These are phyloP conservation scores for Mus minutoides DNA, from an alignment of 2,797 vertebrate species.

Conservation along the genomic window DNA sequence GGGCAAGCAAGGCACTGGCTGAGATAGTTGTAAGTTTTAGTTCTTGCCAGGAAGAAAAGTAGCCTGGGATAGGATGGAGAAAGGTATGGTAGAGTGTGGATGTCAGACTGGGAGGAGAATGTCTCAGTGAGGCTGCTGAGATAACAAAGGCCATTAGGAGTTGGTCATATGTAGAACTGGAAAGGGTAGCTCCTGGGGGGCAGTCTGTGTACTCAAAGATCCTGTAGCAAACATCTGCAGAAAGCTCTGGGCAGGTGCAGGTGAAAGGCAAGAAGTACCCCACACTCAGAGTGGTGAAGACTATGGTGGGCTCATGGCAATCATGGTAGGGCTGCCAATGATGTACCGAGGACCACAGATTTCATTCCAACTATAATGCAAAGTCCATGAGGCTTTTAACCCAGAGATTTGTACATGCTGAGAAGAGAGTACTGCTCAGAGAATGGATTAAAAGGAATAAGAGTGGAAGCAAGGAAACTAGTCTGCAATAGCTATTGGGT, in stretches of 20 bases:
- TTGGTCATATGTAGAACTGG: background rate
- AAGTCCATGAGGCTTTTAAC: constrained; percentile 5
- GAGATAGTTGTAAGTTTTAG: background rate
- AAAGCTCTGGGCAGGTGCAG: background rate
- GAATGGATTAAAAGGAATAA: background rate
- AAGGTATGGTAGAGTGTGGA: background rate
- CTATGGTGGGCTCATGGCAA: background rate
- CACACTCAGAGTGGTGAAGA: background rate
- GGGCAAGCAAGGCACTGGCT: background rate
- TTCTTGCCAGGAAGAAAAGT: background rate
- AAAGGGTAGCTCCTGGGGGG: background rate
- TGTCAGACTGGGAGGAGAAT: background rate
- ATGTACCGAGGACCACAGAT: background rate
- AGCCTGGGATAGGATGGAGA: background rate
- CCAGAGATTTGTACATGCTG: background rate
- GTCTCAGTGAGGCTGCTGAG: background rate
- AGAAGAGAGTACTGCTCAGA: background rate
- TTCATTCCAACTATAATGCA: background rate
- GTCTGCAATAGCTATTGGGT: background rate
- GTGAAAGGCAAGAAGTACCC: background rate
- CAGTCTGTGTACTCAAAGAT: background rate
- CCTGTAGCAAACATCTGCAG: background rate
- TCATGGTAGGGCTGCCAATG: background rate
- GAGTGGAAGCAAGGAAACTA: background rate
- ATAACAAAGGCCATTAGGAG: background rate